A percentile compares a stretch with the other conserved stretches of the same genome.
Evolutionary conservation across 2,113 vertebrate species (phyloP).

Genomic region (Hypanus sabinus): DNA sequence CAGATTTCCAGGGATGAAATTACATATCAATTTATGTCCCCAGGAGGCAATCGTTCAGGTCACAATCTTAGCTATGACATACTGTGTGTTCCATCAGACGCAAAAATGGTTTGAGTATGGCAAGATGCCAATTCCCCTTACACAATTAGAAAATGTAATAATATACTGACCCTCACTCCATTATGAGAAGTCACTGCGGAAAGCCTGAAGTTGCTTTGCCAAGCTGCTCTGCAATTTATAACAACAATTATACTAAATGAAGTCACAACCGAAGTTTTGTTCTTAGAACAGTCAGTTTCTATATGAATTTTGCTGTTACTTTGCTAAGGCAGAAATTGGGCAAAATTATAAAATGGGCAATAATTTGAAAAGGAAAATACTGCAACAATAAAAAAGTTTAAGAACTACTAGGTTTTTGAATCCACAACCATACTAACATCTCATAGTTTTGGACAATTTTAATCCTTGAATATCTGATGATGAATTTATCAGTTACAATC

Average conservation of each 20-base stretch:
- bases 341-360: not conserved
- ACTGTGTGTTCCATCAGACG: not conserved
- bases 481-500: not conserved
- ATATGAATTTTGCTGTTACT: not conserved
- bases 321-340: not conserved
- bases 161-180: not conserved
- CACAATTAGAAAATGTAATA: conserved; percentile 29
- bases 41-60: not conserved
- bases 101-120: not conserved
- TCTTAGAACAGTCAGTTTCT: conserved; percentile 2
- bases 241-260: conserved; percentile 10
- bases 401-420: not conserved
- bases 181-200: not conserved
- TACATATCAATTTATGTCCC: not conserved
- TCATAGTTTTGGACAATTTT: not conserved
- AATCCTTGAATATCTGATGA: not conserved
- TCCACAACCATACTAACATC: not conserved
- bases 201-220: not conserved
- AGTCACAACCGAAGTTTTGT: not conserved
- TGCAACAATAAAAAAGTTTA: not conserved
- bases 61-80: not conserved
- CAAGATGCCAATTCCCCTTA: conserved; percentile 5
- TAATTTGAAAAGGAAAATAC: not conserved
- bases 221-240: conserved; percentile 14
- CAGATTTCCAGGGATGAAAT: not conserved